These are phyloP conservation scores for Chionomys nivalis DNA, from an alignment of 2,113 vertebrate species.

Conservation along the genomic window DNA sequence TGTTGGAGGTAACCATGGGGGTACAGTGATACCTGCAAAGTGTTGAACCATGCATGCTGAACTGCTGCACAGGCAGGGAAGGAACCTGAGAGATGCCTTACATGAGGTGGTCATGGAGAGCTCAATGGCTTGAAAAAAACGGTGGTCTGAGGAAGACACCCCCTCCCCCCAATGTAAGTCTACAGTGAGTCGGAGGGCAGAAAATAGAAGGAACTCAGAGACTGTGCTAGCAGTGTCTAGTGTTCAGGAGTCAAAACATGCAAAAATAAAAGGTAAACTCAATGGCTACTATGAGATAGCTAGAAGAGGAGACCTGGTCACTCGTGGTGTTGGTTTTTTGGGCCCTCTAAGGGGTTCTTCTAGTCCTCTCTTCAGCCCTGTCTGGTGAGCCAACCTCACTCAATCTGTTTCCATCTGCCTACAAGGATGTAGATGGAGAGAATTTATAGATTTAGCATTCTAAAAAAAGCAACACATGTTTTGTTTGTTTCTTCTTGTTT, in stretches of 20 bases:
- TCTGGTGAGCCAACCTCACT: background rate
- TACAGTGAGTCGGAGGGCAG: background rate
- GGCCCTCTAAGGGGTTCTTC: too few relatives aligned
- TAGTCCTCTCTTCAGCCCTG: background rate
- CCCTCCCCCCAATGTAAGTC: background rate
- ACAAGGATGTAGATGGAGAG: background rate
- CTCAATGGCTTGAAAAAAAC: background rate
- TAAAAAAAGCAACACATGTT: background rate
- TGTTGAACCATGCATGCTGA: background rate
- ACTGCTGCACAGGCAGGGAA: background rate
- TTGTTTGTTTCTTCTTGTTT: background rate
- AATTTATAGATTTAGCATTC: background rate
- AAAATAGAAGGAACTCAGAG: background rate
- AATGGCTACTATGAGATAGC: too few relatives aligned
- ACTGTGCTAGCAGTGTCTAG: background rate
- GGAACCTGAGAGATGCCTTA: fast-evolving
- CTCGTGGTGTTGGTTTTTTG: background rate
- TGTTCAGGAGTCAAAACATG: background rate
- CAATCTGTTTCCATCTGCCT: background rate
- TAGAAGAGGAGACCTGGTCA: too few relatives aligned
- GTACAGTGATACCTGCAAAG: too few relatives aligned
- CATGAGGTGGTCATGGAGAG: background rate
- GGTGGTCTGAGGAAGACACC: background rate
- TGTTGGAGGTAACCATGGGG: fast-evolving
- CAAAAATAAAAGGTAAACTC: background rate